These are phyloP conservation scores for Patella depressa DNA, from an alignment of 2,888 invertebrate species.

Conservation along the genomic window DNA sequence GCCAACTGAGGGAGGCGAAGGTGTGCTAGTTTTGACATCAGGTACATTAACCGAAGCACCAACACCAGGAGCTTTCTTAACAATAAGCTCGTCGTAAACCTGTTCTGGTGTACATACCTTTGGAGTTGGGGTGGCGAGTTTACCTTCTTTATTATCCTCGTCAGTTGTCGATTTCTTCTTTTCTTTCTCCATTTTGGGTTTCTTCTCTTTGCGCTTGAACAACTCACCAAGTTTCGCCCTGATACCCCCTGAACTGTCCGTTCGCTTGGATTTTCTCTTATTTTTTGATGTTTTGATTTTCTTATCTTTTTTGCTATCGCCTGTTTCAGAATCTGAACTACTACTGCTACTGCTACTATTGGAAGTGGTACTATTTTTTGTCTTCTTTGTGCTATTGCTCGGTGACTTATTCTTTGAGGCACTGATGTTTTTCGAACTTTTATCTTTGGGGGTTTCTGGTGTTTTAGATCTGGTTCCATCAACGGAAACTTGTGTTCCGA, in stretches of 20 bases:
- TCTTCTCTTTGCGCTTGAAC: conserved; percentile 11
- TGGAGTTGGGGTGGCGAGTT: not conserved
- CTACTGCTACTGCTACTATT: not conserved
- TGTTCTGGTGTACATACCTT: not conserved
- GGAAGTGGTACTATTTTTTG: too few relatives aligned
- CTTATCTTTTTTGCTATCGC: not conserved
- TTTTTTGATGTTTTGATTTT: not conserved
- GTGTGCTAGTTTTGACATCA: too few relatives aligned
- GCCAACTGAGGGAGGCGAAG: too few relatives aligned
- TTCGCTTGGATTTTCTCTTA: not conserved
- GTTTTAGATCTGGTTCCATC: too few relatives aligned
- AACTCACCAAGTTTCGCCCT: not conserved
- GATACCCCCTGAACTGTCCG: not conserved
- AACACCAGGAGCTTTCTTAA: not conserved
- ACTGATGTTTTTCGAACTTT: too few relatives aligned
- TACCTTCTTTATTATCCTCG: not conserved
- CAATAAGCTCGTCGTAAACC: not conserved
- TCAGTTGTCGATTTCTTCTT: not conserved
- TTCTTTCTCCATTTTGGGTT: conserved; percentile 5
- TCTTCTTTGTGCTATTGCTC: too few relatives aligned
- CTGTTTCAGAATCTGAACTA: not conserved
- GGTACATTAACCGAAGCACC: too few relatives aligned
- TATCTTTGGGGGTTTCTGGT: too few relatives aligned
- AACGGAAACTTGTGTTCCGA: not conserved
- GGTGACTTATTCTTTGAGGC: too few relatives aligned